Conservation (phyloP, 2,113 vertebrate species). For the Emydocephalus ijimae region DNA sequence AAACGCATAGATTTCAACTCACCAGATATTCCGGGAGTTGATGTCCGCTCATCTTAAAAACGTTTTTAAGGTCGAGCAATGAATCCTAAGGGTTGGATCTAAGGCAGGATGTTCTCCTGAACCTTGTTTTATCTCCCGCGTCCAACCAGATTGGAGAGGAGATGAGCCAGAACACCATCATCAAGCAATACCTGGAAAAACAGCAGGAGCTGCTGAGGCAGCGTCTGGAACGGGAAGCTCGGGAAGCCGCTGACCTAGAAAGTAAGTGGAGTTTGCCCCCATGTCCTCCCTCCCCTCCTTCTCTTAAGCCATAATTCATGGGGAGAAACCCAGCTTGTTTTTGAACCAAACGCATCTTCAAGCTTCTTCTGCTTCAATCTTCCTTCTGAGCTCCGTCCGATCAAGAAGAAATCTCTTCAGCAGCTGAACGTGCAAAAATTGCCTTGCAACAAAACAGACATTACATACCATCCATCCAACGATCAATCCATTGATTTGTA, state of each 20-base stretch:
- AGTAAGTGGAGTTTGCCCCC: slow-evolving; percentile 62
- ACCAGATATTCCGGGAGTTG: no score
- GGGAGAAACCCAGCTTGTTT: background rate
- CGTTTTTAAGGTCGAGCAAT: no score
- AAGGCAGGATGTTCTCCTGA: background rate
- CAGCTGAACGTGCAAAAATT: background rate
- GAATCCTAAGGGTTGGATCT: no score
- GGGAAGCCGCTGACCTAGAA: slow-evolving; percentile 78
- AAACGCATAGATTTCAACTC: no score
- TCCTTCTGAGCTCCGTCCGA: background rate
- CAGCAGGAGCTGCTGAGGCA: slow-evolving; percentile 90
- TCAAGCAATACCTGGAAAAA: slow-evolving; percentile 92
- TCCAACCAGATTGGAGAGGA: slow-evolving; percentile 85
- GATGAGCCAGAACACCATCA: slow-evolving; percentile 96
- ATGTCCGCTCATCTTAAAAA: no score
- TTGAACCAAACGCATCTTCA: background rate
- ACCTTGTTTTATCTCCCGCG: background rate
- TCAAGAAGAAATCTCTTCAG: background rate
- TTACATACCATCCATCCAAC: background rate
- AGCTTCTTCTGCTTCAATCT: background rate
- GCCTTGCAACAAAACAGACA: background rate
- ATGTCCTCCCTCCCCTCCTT: background rate
- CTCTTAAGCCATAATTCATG: background rate
- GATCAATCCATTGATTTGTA: background rate
- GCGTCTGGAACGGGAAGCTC: slow-evolving; percentile 83